These are phyloP conservation scores for Drosophila pseudoananassae DNA, from an alignment of 1,140 invertebrate species.

Conservation along the genomic window DNA sequence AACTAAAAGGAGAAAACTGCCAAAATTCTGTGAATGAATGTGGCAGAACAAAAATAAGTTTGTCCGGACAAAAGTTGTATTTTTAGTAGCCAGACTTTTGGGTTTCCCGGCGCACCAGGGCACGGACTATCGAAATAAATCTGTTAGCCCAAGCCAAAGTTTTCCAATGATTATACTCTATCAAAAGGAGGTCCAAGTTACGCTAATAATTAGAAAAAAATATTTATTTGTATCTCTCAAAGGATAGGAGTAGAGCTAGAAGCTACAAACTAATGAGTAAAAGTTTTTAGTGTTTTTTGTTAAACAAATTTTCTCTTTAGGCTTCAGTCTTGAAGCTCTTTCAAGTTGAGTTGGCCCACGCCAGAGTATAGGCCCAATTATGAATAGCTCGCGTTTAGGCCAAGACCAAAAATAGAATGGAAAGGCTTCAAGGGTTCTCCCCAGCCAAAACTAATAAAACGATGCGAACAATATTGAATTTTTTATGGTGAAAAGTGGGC, in stretches of 20 bases:
- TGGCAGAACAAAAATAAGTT: slow-evolving; percentile 48
- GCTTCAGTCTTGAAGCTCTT: slow-evolving; percentile 12
- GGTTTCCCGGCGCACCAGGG: neutral
- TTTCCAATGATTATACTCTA: slow-evolving; percentile 27
- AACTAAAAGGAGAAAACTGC: slow-evolving; percentile 22
- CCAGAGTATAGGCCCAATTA: slow-evolving; percentile 32
- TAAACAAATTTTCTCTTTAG: slow-evolving; percentile 7
- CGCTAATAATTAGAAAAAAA: neutral
- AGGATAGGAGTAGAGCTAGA: too few species aligned
- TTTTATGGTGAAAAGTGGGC: slow-evolving; percentile 23
- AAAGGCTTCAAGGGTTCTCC: slow-evolving; percentile 6
- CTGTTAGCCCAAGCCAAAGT: slow-evolving; percentile 33
- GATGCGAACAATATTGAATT: slow-evolving; percentile 44
- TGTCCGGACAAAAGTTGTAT: slow-evolving; percentile 38
- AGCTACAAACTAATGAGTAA: neutral
- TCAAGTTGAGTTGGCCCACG: slow-evolving; percentile 44
- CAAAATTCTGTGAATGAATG: slow-evolving; percentile 64
- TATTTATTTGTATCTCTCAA: neutral
- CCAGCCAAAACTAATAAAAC: slow-evolving; percentile 48
- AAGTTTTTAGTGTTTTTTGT: neutral
- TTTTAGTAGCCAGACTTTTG: slow-evolving; percentile 45
- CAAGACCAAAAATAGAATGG: slow-evolving; percentile 58
- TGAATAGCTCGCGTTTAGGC: slow-evolving; percentile 26
- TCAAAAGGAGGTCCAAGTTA: neutral
- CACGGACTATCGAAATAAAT: slow-evolving; percentile 37